Evolutionary conservation across 2,888 invertebrate genomes (phyloP).

Genomic region (Pollenia angustigena): DNA sequence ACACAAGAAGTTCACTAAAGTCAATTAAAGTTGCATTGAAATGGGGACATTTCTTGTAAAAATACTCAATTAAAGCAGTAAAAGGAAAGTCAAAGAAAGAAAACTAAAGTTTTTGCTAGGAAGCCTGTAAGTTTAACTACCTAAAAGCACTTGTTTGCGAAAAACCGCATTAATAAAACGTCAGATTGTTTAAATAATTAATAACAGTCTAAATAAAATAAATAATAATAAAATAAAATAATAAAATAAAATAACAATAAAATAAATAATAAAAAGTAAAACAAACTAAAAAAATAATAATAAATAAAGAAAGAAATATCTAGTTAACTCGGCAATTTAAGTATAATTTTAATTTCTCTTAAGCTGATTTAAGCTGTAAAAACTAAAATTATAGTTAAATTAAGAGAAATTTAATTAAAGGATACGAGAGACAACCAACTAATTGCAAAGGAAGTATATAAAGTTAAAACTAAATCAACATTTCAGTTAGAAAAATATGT

Average conservation of each 20-base stretch:
- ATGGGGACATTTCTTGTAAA: too few species aligned
- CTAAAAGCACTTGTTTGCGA: too few species aligned
- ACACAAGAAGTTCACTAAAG: too few species aligned
- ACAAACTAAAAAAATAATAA: background rate
- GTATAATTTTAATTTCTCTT: slow-evolving; percentile 55
- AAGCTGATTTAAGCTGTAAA: background rate
- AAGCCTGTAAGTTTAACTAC: too few species aligned
- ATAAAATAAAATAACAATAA: background rate
- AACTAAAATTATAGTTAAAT: slow-evolving; percentile 60
- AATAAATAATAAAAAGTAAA: background rate
- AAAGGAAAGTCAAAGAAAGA: too few species aligned
- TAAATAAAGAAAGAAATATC: slow-evolving; percentile 12
- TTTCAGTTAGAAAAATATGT: background rate
- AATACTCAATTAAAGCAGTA: too few species aligned
- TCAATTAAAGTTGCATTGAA: too few species aligned
- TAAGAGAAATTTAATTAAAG: background rate
- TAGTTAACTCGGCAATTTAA: slow-evolving; percentile 36
- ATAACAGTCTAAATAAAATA: background rate
- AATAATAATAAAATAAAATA: background rate
- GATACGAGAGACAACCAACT: background rate
- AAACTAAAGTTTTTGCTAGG: too few species aligned
- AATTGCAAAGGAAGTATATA: background rate
- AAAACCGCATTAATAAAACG: too few species aligned
- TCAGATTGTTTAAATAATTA: background rate
- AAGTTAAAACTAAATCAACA: too few species aligned